Evolutionary conservation across 1,140 invertebrate species (phyloP).

Genomic region (Saccostrea echinata): DNA sequence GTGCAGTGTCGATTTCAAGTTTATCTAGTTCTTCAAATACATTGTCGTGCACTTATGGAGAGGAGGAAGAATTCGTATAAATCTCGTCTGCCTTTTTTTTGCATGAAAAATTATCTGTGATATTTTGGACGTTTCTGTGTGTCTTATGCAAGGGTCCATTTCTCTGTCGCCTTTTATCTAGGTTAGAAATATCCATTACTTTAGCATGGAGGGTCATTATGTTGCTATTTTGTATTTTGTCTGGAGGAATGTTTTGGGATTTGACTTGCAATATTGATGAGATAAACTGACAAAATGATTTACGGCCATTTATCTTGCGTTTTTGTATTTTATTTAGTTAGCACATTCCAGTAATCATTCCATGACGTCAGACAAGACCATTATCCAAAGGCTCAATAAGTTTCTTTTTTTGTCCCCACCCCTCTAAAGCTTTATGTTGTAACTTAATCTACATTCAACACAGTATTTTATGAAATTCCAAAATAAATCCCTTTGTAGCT

Average conservation of each 20-base stretch:
- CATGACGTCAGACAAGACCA: conserved; percentile 19
- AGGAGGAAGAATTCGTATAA: conserved; percentile 45
- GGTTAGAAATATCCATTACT: not conserved
- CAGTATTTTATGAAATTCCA: not conserved
- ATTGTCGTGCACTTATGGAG: conserved; percentile 23
- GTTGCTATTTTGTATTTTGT: conserved; percentile 7
- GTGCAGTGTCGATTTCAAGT: conserved; percentile 55
- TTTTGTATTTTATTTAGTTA: conserved; percentile 38
- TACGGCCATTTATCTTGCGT: conserved; percentile 24
- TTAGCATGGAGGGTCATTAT: conserved; percentile 2
- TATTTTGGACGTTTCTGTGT: conserved; percentile 32
- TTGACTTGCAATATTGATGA: conserved; percentile 15
- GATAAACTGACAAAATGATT: conserved; percentile 1
- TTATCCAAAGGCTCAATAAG: conserved; percentile 3
- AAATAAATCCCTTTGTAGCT: not conserved
- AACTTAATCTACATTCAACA: not conserved
- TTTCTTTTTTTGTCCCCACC: not conserved
- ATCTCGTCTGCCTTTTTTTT: conserved; percentile 13
- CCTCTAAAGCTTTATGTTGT: not conserved
- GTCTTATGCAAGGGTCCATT: conserved; percentile 20
- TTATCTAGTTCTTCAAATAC: conserved; percentile 52
- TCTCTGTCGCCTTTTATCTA: not conserved
- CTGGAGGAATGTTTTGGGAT: conserved; percentile 24
- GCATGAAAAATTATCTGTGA: conserved; percentile 27
- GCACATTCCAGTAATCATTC: conserved; percentile 27